Evolutionary conservation across 2,797 vertebrate genomes (phyloP).

Genomic region (Hoplostethus atlanticus): DNA sequence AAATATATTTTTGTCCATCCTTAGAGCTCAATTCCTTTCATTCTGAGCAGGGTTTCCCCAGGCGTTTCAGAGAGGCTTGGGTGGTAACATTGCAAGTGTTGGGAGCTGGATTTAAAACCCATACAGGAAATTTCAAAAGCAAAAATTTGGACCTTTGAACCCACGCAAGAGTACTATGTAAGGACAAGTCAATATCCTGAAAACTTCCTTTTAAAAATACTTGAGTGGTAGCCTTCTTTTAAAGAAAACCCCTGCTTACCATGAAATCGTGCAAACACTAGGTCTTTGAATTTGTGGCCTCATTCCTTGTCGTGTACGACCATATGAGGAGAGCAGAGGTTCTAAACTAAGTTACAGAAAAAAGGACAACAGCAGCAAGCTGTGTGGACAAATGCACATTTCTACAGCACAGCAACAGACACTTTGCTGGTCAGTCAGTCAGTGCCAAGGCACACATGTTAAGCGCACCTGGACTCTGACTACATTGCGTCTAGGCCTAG

Average conservation of each 20-base stretch:
- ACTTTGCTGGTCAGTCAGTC: no score
- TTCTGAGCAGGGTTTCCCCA: neutral
- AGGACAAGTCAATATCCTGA: neutral
- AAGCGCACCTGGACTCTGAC: no score
- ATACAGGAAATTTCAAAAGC: neutral
- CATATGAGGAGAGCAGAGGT: neutral
- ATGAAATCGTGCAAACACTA: neutral
- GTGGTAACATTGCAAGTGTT: neutral
- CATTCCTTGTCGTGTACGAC: neutral
- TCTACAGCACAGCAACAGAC: no score
- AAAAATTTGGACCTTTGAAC: neutral
- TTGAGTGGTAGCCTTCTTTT: neutral
- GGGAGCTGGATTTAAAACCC: neutral
- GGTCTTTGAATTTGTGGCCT: conserved; percentile 1
- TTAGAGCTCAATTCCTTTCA: conserved; percentile 1
- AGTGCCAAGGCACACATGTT: no score
- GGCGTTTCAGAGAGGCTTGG: conserved; percentile 10
- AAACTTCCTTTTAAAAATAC: neutral
- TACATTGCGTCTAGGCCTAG: neutral
- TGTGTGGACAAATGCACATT: no score
- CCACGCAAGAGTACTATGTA: neutral
- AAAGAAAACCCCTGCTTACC: neutral
- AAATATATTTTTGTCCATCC: neutral
- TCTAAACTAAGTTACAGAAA: neutral
- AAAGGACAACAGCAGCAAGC: neutral